phyloP scores from a whole-genome alignment of 2,113 vertebrate species.

The Engystomops pustulosus region DNA sequence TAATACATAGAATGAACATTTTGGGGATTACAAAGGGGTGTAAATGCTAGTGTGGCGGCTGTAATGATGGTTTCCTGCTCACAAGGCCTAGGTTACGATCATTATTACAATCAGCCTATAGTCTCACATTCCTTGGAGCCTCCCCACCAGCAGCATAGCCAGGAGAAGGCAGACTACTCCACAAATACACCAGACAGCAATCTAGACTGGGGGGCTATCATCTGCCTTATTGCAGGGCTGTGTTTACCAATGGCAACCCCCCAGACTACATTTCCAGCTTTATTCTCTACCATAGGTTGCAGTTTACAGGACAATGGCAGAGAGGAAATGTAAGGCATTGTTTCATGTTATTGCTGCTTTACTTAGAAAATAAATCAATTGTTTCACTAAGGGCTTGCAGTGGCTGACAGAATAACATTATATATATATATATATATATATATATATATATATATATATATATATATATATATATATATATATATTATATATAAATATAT shows the following conservation, averaged over 20 bases:
- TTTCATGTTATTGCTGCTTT: background rate
- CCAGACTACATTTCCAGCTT: background rate
- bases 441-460: no score
- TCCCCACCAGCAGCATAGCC: slow-evolving; percentile 78
- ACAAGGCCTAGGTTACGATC: slow-evolving; percentile 97
- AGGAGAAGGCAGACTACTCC: slow-evolving; percentile 64
- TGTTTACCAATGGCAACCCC: background rate
- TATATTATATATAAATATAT: background rate
- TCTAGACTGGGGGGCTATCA: background rate
- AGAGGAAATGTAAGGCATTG: background rate
- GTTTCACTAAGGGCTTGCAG: no score
- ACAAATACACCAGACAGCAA: slow-evolving; percentile 71
- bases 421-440: no score
- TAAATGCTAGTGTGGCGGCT: background rate
- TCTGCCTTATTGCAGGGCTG: slow-evolving; percentile 2
- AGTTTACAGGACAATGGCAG: background rate
- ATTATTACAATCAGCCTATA: slow-evolving; percentile 84
- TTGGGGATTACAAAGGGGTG: no score
- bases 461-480: no score
- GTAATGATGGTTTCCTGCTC: slow-evolving; percentile 62
- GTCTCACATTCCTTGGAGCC: slow-evolving; percentile 73
- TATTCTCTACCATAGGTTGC: background rate
- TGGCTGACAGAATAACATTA: no score
- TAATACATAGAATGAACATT: background rate
- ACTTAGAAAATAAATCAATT: no score